Conservation (phyloP, 2,113 vertebrate genomes). For the Siniperca chuatsi region DNA sequence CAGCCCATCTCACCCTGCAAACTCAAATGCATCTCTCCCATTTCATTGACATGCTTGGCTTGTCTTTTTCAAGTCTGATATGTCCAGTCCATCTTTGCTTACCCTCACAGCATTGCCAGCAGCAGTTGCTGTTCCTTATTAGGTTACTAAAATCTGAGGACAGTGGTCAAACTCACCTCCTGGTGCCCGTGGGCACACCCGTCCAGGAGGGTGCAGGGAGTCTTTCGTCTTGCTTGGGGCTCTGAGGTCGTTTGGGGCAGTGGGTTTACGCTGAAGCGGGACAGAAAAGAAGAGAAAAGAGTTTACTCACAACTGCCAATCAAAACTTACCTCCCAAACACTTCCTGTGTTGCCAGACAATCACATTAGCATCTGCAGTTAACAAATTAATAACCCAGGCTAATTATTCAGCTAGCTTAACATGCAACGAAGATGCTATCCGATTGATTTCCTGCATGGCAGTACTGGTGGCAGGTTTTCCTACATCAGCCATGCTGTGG, state of each 20-base stretch:
- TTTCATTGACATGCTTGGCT: conserved; percentile 56
- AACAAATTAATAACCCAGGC: neutral
- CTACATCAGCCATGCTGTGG: conserved; percentile 1
- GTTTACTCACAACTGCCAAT: conserved; percentile 6
- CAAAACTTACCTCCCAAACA: neutral
- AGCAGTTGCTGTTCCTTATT: conserved; percentile 31
- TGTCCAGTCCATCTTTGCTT: conserved; percentile 22
- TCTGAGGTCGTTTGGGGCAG: conserved; percentile 70
- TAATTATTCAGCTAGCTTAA: conserved; percentile 7
- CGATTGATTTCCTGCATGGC: conserved; percentile 1
- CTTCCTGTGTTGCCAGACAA: neutral
- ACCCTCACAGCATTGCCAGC: conserved; percentile 17
- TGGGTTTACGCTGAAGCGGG: conserved; percentile 72
- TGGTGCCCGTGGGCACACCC: conserved; percentile 18
- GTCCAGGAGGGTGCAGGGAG: conserved; percentile 77
- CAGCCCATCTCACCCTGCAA: conserved; percentile 49
- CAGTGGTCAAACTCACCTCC: conserved; percentile 74
- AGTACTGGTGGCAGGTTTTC: neutral
- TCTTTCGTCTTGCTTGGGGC: conserved; percentile 70
- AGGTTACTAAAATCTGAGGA: conserved; percentile 12
- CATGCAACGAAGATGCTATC: neutral
- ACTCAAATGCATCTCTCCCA: conserved; percentile 55
- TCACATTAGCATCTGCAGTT: neutral
- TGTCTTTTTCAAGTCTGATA: conserved; percentile 17
- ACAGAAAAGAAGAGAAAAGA: neutral